These are phyloP conservation scores for Dryobota labecula DNA, from an alignment of 2,888 invertebrate species.

Conservation along the genomic window DNA sequence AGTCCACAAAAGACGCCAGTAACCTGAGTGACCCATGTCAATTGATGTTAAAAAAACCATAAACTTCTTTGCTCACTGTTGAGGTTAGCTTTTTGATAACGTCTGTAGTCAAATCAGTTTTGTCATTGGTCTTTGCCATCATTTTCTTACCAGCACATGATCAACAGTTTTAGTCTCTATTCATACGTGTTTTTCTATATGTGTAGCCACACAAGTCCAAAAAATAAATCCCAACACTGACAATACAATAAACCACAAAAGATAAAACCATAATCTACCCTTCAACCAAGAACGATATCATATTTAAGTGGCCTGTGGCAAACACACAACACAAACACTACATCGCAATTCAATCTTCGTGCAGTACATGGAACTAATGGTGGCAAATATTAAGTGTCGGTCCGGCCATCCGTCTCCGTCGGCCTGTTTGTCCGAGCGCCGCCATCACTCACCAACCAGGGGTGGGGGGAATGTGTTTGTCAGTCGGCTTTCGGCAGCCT, in stretches of 20 bases:
- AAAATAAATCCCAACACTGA: background rate
- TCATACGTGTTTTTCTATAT: background rate
- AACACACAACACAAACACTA: constrained; percentile 45
- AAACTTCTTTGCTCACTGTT: background rate
- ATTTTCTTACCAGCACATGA: too few species aligned
- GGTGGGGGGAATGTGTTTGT: constrained; percentile 47
- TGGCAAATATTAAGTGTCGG: constrained; percentile 65
- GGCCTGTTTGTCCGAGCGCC: constrained; percentile 59
- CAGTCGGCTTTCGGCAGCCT: constrained; percentile 44
- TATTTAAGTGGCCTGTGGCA: constrained; percentile 54
- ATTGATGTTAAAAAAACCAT: background rate
- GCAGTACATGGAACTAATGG: constrained; percentile 59
- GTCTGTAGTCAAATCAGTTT: background rate
- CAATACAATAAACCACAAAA: constrained; percentile 12
- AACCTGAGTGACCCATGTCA: background rate
- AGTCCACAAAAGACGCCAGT: background rate
- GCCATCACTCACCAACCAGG: constrained; percentile 63
- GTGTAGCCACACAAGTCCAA: background rate
- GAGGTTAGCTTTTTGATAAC: background rate
- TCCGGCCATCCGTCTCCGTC: constrained; percentile 68
- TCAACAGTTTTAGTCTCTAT: background rate
- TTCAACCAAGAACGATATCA: constrained; percentile 33
- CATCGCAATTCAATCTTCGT: constrained; percentile 56
- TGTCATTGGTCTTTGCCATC: constrained; percentile 1
- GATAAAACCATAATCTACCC: constrained; percentile 13